phyloP scores from a whole-genome alignment of 1,140 invertebrate species.

The Euura lappo region DNA sequence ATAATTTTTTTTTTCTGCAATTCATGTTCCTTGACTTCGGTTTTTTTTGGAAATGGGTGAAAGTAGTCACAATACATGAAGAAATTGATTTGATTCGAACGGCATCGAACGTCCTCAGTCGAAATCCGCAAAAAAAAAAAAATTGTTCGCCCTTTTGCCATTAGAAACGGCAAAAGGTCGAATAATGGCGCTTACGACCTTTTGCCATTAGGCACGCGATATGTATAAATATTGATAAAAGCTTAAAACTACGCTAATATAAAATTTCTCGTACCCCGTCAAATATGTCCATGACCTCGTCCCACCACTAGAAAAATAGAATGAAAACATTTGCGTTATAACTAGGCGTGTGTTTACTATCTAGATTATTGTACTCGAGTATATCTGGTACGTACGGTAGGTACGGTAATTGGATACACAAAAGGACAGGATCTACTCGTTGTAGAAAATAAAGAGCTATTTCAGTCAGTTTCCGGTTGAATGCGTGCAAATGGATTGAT shows the following conservation, averaged over 20 bases:
- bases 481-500: background rate
- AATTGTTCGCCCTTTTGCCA: too few relatives aligned
- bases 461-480: background rate
- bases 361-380: too few relatives aligned
- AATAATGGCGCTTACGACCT: too few relatives aligned
- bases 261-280: constrained; percentile 80
- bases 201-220: too few relatives aligned
- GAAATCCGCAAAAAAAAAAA: too few relatives aligned
- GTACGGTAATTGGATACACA: background rate
- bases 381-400: background rate
- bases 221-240: background rate
- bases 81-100: too few relatives aligned
- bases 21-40: too few relatives aligned
- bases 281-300: constrained; percentile 92
- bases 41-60: too few relatives aligned
- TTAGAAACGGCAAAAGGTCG: too few relatives aligned
- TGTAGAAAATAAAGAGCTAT: constrained; percentile 2
- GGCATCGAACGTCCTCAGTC: too few relatives aligned
- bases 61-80: too few relatives aligned
- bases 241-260: constrained; percentile 27
- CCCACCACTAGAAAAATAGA: constrained; percentile 89
- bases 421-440: constrained; percentile 15
- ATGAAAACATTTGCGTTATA: constrained; percentile 57
- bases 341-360: constrained; percentile 36
- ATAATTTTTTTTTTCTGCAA: too few relatives aligned